Conservation (phyloP, 2,888 invertebrate species). For the Caenorhabditis doughertyi region DNA sequence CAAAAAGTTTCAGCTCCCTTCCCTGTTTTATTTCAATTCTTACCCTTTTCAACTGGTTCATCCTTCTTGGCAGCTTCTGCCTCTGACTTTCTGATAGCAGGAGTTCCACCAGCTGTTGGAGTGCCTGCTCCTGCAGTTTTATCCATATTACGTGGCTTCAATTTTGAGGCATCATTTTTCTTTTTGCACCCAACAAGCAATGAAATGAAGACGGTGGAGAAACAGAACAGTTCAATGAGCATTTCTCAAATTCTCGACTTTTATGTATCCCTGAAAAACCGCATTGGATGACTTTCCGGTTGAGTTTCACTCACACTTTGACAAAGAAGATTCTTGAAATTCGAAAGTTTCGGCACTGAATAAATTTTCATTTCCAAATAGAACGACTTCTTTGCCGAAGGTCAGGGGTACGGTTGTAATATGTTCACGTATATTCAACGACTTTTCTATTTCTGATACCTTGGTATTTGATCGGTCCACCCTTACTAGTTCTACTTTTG, state of each 20-base stretch:
- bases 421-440: no score
- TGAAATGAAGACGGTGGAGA: constrained; percentile 9
- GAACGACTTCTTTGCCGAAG: neutral
- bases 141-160: constrained; percentile 46
- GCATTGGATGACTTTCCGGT: neutral
- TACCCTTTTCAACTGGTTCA: neutral
- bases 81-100: neutral
- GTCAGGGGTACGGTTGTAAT: neutral
- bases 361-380: no score
- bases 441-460: no score
- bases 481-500: neutral
- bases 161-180: constrained; percentile 52
- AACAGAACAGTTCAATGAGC: constrained; percentile 30
- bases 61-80: neutral
- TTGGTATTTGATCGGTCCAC: neutral
- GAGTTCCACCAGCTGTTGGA: neutral
- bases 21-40: no score
- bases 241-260: constrained; percentile 20
- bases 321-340: neutral
- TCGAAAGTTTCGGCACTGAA: no score
- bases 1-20: no score
- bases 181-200: constrained; percentile 37
- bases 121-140: neutral
- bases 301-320: constrained; percentile 3
- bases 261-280: neutral